Evolutionary conservation across 2,888 invertebrate species (phyloP), one percentile per base, ranked within the genome.

Genomic region (Zygaena filipendulae): DNA sequence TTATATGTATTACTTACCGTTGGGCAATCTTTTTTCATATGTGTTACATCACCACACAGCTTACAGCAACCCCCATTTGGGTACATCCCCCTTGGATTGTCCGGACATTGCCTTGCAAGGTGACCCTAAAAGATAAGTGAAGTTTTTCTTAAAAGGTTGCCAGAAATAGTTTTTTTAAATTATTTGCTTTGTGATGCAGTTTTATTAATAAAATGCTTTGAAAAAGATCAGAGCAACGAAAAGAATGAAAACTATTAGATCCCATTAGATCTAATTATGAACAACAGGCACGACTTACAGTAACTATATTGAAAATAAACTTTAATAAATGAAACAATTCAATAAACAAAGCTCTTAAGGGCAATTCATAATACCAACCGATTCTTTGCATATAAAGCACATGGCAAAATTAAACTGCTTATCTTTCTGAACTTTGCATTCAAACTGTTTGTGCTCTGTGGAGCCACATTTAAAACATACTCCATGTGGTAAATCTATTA

Each of bases 381-480:
- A 86, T 63, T 94, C 87, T 30, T 86, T 86, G 59, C 95, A 96
- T 41, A 95, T 88, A 53, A 95, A 95, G 62, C 95, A 96, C 29
- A 85, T 87, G 0, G 95, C 95, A 71, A 87, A 93, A 52, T 90
- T 85, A 49, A 85, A 92, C 32, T 87, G 86, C 36, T 85, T 82
- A 21, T 82, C 82, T 41, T 71, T 83, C 18, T 83, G 83, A 1
- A 88, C 87, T 72, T 84, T 86, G 47, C 90, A 90, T 49, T 88
- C 85, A 52, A 85, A 86, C 47, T 88, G 87, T 7, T 84, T 85
- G 53, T 95, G 95, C 56, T 94, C 94, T 3, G 91, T 91, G 0
- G 93, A 93, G 1, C 95, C 95, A 66, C 95, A 95, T 61, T 93
- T 93, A 52, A 90, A 94, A 52, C 94, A 94, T 25, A 93, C 85